Percentiles rank a stretch among this genome's conserved stretches.
Evolutionary conservation across 2,113 vertebrate genomes (phyloP).

Genomic region (rat (Rattus norvegicus)): GRCr8 NC_086029.1:71768001-71768500

Average conservation of each 20-base stretch:
- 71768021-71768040: slow-evolving; percentile 25
- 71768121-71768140: slow-evolving; percentile 19
- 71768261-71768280: background rate
- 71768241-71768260: background rate
- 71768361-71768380: background rate
- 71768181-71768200: background rate
- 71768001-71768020: background rate
- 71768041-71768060: slow-evolving; percentile 17
- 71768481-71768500: background rate
- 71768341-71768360: background rate
- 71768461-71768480: background rate
- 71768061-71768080: slow-evolving; percentile 41
- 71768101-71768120: background rate
- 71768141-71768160: background rate
- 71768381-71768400: background rate
- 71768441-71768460: background rate
- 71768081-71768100: slow-evolving; percentile 21
- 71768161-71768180: background rate
- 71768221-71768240: background rate
- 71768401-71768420: background rate
- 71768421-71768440: background rate
- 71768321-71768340: background rate
- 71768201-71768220: slow-evolving; percentile 2
- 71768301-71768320: background rate
- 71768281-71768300: background rate